Percentiles rank a stretch among this genome's conserved stretches.
Conservation (phyloP, 2,888 invertebrate species). For the Pseudoips prasinana region DNA sequence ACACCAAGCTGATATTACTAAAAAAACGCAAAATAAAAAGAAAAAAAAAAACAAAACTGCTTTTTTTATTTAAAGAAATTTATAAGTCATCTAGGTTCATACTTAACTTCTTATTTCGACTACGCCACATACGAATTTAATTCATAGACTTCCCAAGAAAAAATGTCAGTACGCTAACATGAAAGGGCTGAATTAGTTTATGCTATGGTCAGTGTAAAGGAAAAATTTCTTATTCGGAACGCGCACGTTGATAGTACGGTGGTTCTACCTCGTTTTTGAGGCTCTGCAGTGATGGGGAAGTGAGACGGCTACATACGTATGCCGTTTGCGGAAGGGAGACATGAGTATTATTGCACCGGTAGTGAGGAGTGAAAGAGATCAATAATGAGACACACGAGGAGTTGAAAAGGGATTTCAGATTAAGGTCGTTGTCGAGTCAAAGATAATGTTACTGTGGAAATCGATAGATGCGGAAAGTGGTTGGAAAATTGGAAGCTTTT, state of each 20-base stretch:
- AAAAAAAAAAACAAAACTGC: too few species aligned
- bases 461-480: constrained; percentile 38
- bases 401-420: constrained; percentile 83
- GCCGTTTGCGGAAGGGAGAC: constrained; percentile 43
- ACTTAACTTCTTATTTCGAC: constrained; percentile 28
- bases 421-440: constrained; percentile 80
- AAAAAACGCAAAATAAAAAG: not conserved
- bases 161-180: constrained; percentile 34
- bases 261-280: constrained; percentile 78
- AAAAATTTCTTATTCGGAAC: constrained; percentile 68
- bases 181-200: constrained; percentile 36
- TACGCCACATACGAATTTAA: constrained; percentile 24
- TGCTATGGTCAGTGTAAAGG: constrained; percentile 58
- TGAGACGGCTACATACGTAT: constrained; percentile 44
- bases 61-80: constrained; percentile 35
- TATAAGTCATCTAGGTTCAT: constrained; percentile 32
- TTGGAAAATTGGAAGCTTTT: constrained; percentile 4
- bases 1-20: constrained; percentile 26
- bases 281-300: constrained; percentile 78
- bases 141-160: constrained; percentile 22
- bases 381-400: constrained; percentile 81
- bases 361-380: constrained; percentile 82
- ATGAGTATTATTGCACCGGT: constrained; percentile 76
- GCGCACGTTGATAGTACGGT: constrained; percentile 68
- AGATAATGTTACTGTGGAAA: constrained; percentile 63